phyloP scores from a whole-genome alignment of 2,797 vertebrate species.

The Gallinago solitaria region DNA sequence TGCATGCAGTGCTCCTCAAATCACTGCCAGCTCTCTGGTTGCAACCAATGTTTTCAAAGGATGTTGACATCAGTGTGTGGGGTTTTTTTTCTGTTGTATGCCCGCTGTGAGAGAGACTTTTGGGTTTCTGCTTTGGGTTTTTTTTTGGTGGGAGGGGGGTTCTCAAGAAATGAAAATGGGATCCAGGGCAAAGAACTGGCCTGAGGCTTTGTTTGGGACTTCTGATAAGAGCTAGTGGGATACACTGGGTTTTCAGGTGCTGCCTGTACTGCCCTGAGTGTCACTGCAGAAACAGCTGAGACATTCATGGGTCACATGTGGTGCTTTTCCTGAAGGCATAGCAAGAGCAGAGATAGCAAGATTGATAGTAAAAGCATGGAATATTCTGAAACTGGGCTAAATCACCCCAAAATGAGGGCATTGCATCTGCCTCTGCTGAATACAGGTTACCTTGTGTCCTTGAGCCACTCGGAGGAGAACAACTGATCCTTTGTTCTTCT shows the following conservation, averaged over 20 bases:
- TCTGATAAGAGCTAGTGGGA: background rate
- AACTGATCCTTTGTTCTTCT: background rate
- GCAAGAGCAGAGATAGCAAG: background rate
- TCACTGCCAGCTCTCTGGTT: background rate
- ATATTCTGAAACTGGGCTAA: background rate
- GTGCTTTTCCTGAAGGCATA: background rate
- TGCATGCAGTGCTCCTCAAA: background rate
- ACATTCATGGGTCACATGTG: rapidly evolving
- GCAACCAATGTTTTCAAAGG: background rate
- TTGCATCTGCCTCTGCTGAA: background rate
- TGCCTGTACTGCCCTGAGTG: background rate
- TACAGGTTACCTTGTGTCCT: background rate
- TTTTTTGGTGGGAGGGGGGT: background rate
- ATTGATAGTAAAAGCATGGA: background rate
- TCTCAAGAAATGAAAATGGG: background rate
- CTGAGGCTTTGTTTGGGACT: background rate
- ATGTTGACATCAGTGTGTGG: background rate
- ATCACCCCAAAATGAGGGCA: background rate
- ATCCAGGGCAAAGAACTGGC: background rate
- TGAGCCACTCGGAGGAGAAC: background rate
- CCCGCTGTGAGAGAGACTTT: background rate
- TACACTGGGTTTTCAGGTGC: background rate
- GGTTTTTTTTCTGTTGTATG: background rate
- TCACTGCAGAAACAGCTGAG: background rate
- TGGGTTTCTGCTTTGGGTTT: background rate